Evolutionary conservation across 64 coral and sea anemone species (phyloP).

Genomic region (Astreopora myriophthalma): DNA sequence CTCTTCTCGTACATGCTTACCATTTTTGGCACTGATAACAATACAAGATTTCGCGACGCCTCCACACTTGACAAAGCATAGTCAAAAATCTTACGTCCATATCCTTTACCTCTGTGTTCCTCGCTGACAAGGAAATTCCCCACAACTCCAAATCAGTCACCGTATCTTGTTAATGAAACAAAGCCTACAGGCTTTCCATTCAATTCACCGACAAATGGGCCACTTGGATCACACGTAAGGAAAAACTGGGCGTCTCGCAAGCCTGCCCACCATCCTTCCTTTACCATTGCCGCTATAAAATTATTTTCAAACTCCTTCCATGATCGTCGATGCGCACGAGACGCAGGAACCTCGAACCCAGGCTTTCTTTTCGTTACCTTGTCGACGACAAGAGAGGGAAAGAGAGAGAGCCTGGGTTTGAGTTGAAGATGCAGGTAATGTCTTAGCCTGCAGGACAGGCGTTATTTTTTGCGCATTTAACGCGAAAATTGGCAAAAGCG

Average conservation of each 20-base stretch:
- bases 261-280: not conserved
- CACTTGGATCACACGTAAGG: not conserved
- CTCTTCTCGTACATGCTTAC: not conserved
- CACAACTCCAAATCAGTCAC: not conserved
- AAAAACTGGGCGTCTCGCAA: not conserved
- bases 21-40: not conserved
- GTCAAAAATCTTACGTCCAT: not conserved
- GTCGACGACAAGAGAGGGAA: too few relatives aligned
- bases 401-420: too few relatives aligned
- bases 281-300: not conserved
- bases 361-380: too few relatives aligned
- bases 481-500: too few relatives aligned
- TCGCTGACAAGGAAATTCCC: not conserved
- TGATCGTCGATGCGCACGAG: too few relatives aligned
- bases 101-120: not conserved
- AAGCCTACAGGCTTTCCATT: conserved; percentile 8
- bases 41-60: not conserved
- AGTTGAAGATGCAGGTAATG: too few relatives aligned
- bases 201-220: not conserved
- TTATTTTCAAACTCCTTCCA: not conserved
- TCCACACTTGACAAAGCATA: not conserved
- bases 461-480: too few relatives aligned
- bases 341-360: too few relatives aligned
- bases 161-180: not conserved
- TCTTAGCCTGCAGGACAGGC: too few relatives aligned